Evolutionary conservation across 2,113 vertebrate genomes (phyloP), one percentile per base, ranked within the genome.

Genomic region (Phalacrocorax brasilianus): DNA sequence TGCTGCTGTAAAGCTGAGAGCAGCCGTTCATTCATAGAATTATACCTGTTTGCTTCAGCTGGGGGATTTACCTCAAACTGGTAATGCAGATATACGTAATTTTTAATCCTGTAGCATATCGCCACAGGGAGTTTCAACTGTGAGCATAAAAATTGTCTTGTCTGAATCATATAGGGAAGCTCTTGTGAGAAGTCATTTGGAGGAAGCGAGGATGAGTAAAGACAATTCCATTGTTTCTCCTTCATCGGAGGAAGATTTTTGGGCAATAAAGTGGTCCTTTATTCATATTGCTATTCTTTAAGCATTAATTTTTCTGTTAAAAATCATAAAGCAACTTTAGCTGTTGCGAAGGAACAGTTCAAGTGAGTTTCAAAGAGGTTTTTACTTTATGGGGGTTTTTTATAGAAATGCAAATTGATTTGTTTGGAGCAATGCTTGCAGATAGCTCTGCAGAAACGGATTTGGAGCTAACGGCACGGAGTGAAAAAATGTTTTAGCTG

Each of bases 71-170:
- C 22, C 21, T 56, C 23, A 13, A 67, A 24, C 26, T 30, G 33
- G 4, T 47, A 67, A 42, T 0, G 3, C 26, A n/a, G 28, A 8
- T 24, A 9, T 42, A 42, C 3, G 1, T 22, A 56, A 45, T n/a
- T 42, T 65, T 58, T 70, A 74, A 47, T 68, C 35, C 49, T 67
- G 38, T 42, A 63, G 21, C 32, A 58, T 63, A 42, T 71, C 1
- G 5, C 49, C 40, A 23, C 13, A 71, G 44, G 23, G 23, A 65
- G 47, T 8, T 49, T 71, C 44, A 55, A 5, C 30, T 42, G 44
- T n/a, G 30, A 45, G 14, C 40, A 33, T 42, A 42, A 42, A 61
- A 58, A 28, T 33, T 30, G 14, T 79, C 40, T 40, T 40, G 12
- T 52, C 50, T 85, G 45, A 71, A 40, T 59, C 8, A 8, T 10